Percentiles rank a stretch among this genome's conserved stretches.
These are phyloP conservation scores for Umimayanthus kanabou DNA, from an alignment of 92 coral and sea anemone species.

Conservation along the genomic window DNA sequence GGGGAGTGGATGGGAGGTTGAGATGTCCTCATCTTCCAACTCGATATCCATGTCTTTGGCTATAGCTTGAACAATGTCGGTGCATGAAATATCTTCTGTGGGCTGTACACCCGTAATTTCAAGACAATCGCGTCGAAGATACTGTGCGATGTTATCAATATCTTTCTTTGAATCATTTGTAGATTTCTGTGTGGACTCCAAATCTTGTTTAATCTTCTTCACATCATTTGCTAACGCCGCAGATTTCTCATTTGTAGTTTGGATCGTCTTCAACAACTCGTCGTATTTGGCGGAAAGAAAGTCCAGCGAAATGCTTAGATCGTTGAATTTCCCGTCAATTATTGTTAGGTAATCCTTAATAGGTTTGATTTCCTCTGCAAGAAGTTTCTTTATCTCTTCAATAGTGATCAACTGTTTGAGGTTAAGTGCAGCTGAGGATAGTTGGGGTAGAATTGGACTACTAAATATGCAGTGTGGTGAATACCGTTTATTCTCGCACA, in stretches of 20 bases:
- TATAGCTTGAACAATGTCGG: background rate
- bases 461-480: too few species aligned
- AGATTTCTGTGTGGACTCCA: background rate
- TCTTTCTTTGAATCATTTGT: background rate
- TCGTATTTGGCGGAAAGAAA: background rate
- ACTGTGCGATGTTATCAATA: slow-evolving; percentile 1
- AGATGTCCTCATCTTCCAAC: slow-evolving; percentile 1
- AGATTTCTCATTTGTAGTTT: background rate
- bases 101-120: background rate
- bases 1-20: background rate
- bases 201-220: background rate
- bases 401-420: too few species aligned
- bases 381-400: too few species aligned
- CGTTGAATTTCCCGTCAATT: too few species aligned
- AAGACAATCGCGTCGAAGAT: background rate
- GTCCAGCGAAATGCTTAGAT: too few species aligned
- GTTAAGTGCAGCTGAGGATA: too few species aligned
- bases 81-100: background rate
- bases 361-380: too few species aligned
- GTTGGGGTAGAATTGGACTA: too few species aligned
- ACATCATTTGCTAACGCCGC: background rate
- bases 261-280: background rate
- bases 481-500: too few species aligned
- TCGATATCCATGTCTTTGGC: slow-evolving; percentile 14
- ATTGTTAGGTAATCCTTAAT: too few species aligned